These are phyloP conservation scores for Atta cephalotes DNA, from an alignment of 1,140 invertebrate genomes.

Conservation along the genomic window DNA sequence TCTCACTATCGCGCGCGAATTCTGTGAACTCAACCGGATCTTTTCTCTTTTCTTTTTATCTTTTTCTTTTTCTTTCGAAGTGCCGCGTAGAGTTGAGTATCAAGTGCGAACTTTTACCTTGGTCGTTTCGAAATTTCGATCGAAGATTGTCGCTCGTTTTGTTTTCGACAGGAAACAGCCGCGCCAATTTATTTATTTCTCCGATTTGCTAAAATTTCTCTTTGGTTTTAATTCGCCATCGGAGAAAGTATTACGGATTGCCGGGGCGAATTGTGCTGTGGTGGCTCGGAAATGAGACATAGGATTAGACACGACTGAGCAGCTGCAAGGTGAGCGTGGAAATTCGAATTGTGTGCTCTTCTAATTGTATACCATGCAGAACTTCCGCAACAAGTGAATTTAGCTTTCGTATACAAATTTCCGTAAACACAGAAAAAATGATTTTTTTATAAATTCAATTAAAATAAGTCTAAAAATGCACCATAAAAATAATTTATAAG, in stretches of 20 bases:
- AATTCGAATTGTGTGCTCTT: background rate
- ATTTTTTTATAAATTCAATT: too few species aligned
- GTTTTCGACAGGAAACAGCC: too few species aligned
- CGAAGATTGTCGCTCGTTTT: background rate
- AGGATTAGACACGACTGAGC: constrained; percentile 68
- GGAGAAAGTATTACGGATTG: constrained; percentile 67
- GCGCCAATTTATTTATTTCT: constrained; percentile 11
- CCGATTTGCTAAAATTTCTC: constrained; percentile 33
- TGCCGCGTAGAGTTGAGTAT: background rate
- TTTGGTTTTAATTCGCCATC: constrained; percentile 51
- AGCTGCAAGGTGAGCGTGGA: constrained; percentile 68
- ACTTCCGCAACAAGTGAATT: background rate
- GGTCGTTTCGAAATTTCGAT: background rate
- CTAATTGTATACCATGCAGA: background rate
- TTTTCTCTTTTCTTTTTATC: background rate
- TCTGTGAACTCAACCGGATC: background rate
- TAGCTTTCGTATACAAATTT: too few species aligned
- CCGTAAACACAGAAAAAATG: too few species aligned
- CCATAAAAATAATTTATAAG: too few species aligned
- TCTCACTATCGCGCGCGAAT: background rate
- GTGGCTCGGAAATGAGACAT: constrained; percentile 71
- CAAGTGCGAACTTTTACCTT: background rate
- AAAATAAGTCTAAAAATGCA: too few species aligned
- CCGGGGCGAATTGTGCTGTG: constrained; percentile 38
- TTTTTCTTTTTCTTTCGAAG: background rate